phyloP scores from a whole-genome alignment of 2,113 vertebrate genomes.

The Okapia johnstoni region DNA sequence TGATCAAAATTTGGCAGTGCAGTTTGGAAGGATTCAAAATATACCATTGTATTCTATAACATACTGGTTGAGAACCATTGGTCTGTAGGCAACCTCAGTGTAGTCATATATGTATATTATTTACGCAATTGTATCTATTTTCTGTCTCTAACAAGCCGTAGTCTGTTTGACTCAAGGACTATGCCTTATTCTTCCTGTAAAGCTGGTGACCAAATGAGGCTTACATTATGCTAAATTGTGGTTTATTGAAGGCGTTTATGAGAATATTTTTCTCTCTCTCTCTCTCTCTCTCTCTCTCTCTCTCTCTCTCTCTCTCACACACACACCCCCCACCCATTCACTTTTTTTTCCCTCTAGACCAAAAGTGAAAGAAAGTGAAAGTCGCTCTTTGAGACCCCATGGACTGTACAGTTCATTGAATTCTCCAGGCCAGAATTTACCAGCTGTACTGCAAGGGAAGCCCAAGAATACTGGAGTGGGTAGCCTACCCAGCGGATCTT shows the following conservation, averaged over 20 bases:
- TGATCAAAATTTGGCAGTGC: neutral
- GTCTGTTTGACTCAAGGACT: neutral
- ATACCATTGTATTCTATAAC: neutral
- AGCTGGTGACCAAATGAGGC: neutral
- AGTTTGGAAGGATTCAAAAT: neutral
- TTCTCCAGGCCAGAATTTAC: neutral
- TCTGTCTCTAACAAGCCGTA: neutral
- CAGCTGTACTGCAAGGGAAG: neutral
- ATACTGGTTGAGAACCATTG: neutral
- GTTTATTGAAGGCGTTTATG: neutral
- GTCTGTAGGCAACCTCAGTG: neutral
- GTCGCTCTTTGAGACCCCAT: neutral
- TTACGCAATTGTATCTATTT: neutral
- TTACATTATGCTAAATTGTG: neutral
- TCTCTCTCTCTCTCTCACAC: neutral
- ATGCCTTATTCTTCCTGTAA: neutral
- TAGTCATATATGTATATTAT: neutral
- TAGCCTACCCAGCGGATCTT: neutral
- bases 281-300: fast-evolving
- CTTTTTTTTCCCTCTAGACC: neutral
- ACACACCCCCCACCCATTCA: neutral
- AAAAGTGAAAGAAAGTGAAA: neutral
- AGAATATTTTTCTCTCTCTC: neutral
- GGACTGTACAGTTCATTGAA: neutral
- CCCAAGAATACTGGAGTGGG: neutral